These are phyloP conservation scores for Sebastes nivosus DNA, from an alignment of 2,797 vertebrate genomes.

Conservation along the genomic window DNA sequence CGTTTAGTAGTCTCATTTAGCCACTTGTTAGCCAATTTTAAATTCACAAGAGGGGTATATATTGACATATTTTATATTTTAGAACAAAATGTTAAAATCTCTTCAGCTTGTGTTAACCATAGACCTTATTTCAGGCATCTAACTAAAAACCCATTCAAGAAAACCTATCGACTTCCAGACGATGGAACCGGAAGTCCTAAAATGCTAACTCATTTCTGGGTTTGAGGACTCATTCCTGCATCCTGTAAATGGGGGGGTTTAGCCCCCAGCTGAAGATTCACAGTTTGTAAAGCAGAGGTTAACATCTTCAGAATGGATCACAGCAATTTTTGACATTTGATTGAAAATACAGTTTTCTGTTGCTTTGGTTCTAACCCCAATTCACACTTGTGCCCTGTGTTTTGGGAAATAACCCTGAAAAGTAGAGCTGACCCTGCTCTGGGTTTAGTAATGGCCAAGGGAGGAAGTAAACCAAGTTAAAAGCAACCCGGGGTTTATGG, in stretches of 20 bases:
- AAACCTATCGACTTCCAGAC: too few relatives aligned
- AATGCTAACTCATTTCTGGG: too few relatives aligned
- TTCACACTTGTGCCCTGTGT: not conserved
- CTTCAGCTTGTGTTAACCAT: too few relatives aligned
- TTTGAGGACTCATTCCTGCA: too few relatives aligned
- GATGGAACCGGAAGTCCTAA: too few relatives aligned
- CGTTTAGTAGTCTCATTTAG: too few relatives aligned
- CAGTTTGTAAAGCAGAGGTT: not conserved
- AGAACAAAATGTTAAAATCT: too few relatives aligned
- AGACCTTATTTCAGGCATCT: too few relatives aligned
- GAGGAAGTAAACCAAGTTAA: conserved; percentile 2
- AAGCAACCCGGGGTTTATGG: conserved; percentile 1
- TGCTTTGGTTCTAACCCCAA: not conserved
- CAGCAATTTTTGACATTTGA: not conserved
- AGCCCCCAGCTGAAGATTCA: not conserved
- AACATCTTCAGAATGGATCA: not conserved
- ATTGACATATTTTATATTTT: too few relatives aligned
- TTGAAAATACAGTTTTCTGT: not conserved
- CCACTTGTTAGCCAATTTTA: too few relatives aligned
- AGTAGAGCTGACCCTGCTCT: not conserved
- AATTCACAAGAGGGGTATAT: too few relatives aligned
- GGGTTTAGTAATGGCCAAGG: not conserved
- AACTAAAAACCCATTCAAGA: too few relatives aligned
- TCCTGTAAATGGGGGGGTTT: not conserved
- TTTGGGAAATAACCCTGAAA: not conserved